A percentile compares a stretch with the other conserved stretches of the same genome.
Conservation (phyloP, 2,113 vertebrate species). For the Sula dactylatra region DNA sequence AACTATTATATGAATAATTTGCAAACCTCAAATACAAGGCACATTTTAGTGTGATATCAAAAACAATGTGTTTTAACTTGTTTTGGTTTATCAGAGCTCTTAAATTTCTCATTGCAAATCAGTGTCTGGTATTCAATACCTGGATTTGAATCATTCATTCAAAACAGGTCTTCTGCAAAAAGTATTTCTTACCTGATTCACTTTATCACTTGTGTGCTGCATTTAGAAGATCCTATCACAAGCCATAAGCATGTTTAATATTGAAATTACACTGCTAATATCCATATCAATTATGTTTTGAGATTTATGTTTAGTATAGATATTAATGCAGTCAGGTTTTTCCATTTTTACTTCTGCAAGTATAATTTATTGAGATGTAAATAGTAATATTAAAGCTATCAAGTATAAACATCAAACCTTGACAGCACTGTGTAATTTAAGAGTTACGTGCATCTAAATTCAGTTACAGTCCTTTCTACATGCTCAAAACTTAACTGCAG, state of each 20-base stretch:
- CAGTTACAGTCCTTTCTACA: slow-evolving; percentile 55
- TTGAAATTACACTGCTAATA: slow-evolving; percentile 67
- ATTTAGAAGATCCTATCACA: slow-evolving; percentile 47
- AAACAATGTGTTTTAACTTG: not conserved
- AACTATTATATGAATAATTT: not conserved
- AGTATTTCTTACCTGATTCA: slow-evolving; percentile 7
- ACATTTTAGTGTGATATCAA: not conserved
- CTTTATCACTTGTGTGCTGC: not conserved
- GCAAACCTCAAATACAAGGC: not conserved
- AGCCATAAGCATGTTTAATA: slow-evolving; percentile 41
- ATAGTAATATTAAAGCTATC: slow-evolving; percentile 73
- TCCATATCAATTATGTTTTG: slow-evolving; percentile 64
- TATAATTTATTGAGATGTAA: slow-evolving; percentile 71
- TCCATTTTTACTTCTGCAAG: slow-evolving; percentile 58
- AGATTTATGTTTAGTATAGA: slow-evolving; percentile 55
- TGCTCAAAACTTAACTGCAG: slow-evolving; percentile 53
- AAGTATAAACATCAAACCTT: slow-evolving; percentile 68
- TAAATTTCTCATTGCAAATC: not conserved
- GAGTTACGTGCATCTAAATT: slow-evolving; percentile 57
- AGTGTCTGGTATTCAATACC: not conserved
- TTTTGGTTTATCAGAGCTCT: not conserved
- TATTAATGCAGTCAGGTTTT: slow-evolving; percentile 62
- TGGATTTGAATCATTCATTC: slow-evolving; percentile 22
- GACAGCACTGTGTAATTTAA: slow-evolving; percentile 61
- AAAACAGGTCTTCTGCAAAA: slow-evolving; percentile 37